Evolutionary conservation across 2,113 vertebrate genomes (phyloP).

Genomic region (Motacilla alba): DNA sequence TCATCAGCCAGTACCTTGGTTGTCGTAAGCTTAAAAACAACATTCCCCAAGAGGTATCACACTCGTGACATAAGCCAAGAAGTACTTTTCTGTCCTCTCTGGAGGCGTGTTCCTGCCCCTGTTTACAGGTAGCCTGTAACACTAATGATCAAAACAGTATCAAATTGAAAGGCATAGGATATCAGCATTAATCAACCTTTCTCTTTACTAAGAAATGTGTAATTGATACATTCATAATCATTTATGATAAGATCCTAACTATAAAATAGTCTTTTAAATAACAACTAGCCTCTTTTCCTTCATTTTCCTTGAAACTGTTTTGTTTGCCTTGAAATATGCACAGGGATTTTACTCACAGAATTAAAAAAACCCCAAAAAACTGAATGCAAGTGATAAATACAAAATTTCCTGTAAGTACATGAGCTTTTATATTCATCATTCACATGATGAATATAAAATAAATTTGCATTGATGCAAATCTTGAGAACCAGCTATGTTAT

Average conservation of each 20-base stretch:
- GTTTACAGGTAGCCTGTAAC: conserved; percentile 65
- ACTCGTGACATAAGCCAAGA: conserved; percentile 8
- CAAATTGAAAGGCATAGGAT: neutral
- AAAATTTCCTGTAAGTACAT: neutral
- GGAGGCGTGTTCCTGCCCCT: conserved; percentile 49
- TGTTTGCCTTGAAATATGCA: neutral
- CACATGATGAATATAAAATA: no score
- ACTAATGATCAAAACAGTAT: conserved; percentile 66
- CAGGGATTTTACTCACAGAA: neutral
- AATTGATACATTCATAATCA: neutral
- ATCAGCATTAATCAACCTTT: neutral
- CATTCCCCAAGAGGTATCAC: conserved; percentile 59
- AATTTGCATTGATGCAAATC: neutral
- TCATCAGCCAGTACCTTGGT: conserved; percentile 6
- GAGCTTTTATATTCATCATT: neutral
- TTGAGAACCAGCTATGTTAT: neutral
- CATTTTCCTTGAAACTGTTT: neutral
- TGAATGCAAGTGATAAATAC: neutral
- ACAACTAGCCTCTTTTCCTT: neutral
- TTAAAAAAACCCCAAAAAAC: neutral
- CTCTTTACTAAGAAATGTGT: neutral
- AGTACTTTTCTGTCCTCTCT: conserved; percentile 24
- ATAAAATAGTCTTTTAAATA: neutral
- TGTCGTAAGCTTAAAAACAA: conserved; percentile 71
- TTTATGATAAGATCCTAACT: neutral